A percentile compares a stretch with the other conserved stretches of the same genome.
Conservation (phyloP, 2,888 invertebrate species). For the Agrotis exclamationis region DNA sequence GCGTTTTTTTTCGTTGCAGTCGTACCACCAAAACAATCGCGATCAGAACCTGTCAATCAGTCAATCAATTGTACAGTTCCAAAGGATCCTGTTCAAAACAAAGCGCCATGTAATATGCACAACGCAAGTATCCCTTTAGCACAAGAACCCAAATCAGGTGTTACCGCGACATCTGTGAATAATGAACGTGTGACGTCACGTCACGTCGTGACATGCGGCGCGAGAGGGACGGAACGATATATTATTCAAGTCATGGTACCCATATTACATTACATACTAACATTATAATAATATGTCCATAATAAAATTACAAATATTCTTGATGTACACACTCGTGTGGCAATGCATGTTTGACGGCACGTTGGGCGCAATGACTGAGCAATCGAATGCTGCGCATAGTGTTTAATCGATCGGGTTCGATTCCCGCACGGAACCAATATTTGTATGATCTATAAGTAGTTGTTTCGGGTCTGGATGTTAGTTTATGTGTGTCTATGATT, state of each 20-base stretch:
- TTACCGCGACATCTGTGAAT: conserved; percentile 28
- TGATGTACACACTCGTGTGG: neutral
- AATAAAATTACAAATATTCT: neutral
- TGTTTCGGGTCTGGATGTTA: too few species aligned
- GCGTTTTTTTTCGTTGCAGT: too few species aligned
- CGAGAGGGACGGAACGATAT: conserved; percentile 38
- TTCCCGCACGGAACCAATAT: too few species aligned
- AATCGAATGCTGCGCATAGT: too few species aligned
- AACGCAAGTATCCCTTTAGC: conserved; percentile 2
- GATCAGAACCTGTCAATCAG: neutral
- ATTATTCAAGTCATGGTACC: conserved; percentile 39
- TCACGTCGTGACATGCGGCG: conserved; percentile 8
- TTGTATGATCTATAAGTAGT: too few species aligned
- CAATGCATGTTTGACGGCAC: neutral
- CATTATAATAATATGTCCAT: neutral
- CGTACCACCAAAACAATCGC: neutral
- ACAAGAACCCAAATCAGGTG: conserved; percentile 27
- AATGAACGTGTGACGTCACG: conserved; percentile 41
- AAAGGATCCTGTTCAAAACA: conserved; percentile 13
- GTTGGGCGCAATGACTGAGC: too few species aligned
- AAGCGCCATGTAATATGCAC: conserved; percentile 16
- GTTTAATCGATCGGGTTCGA: too few species aligned
- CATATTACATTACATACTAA: conserved; percentile 22
- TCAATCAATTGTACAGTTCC: neutral
- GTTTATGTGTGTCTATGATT: too few species aligned